These are phyloP conservation scores for Malurus leucopterus DNA, from an alignment of 2,797 vertebrate species.

Conservation along the genomic window DNA sequence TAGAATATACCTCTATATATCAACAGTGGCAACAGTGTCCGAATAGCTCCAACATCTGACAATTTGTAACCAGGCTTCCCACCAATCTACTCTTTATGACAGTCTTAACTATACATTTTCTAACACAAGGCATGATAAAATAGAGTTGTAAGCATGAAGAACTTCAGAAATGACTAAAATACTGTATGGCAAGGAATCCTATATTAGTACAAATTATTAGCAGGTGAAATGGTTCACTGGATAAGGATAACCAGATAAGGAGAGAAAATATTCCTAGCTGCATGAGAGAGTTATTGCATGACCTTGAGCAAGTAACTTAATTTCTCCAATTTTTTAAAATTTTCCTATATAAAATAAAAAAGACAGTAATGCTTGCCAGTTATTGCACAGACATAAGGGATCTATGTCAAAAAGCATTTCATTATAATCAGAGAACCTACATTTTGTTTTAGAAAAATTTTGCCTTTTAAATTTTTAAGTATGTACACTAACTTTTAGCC, in stretches of 20 bases:
- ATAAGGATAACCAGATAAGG: not conserved
- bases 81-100: slow-evolving; percentile 42
- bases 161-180: slow-evolving; percentile 49
- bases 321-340: not conserved
- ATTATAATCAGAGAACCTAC: not conserved
- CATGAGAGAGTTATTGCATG: not conserved
- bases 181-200: slow-evolving; percentile 4
- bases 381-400: not conserved
- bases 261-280: slow-evolving; percentile 24
- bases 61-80: slow-evolving; percentile 33
- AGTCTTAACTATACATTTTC: slow-evolving; percentile 45
- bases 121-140: slow-evolving; percentile 40
- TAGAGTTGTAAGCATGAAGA: slow-evolving; percentile 40
- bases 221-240: slow-evolving; percentile 14
- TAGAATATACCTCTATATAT: slow-evolving; percentile 45
- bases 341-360: not conserved
- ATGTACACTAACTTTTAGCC: not conserved
- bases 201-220: slow-evolving; percentile 32
- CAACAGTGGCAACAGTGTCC: slow-evolving; percentile 36
- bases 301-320: slow-evolving; percentile 40
- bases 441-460: not conserved
- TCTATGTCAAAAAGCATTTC: not conserved
- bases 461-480: not conserved
- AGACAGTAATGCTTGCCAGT: not conserved
- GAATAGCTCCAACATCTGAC: slow-evolving; percentile 44